Conservation (phyloP, 1,140 invertebrate genomes). For the Armadillidium nasatum region DNA sequence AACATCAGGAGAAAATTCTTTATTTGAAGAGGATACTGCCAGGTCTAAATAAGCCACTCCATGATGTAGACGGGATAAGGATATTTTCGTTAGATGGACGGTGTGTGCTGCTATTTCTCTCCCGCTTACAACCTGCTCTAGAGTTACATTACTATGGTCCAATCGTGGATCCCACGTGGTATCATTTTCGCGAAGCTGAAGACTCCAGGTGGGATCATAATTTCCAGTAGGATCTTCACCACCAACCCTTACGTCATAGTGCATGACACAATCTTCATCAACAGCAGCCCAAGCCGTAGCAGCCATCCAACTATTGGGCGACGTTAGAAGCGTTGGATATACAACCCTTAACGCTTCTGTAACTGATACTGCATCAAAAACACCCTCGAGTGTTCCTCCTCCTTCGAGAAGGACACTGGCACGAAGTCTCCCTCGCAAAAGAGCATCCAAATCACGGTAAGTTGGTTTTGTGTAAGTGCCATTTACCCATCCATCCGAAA, state of each 20-base stretch:
- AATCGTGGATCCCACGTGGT: conserved; percentile 33
- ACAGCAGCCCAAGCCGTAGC: conserved; percentile 75
- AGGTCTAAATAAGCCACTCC: conserved; percentile 39
- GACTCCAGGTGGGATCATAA: conserved; percentile 35
- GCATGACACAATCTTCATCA: conserved; percentile 71
- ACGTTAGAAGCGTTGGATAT: conserved; percentile 61
- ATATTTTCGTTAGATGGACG: conserved; percentile 25
- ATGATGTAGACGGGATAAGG: conserved; percentile 34
- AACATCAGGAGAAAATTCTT: conserved; percentile 47
- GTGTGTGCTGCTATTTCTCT: conserved; percentile 39
- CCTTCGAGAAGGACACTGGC: conserved; percentile 60
- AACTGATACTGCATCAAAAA: conserved; percentile 62
- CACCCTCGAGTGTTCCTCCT: conserved; percentile 59
- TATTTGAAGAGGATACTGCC: conserved; percentile 29
- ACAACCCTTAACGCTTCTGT: conserved; percentile 67
- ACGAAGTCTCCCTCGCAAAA: conserved; percentile 68
- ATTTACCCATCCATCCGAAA: conserved; percentile 60
- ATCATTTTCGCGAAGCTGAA: conserved; percentile 37
- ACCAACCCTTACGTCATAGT: conserved; percentile 66
- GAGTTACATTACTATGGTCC: conserved; percentile 13
- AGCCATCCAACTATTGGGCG: conserved; percentile 53
- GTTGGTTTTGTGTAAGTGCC: conserved; percentile 62
- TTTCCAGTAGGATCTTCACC: conserved; percentile 32
- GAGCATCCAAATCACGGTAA: conserved; percentile 66
- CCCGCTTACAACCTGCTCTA: conserved; percentile 35